Percentiles rank a stretch among this genome's conserved stretches.
These are phyloP conservation scores for Amphiprion ocellaris DNA, from an alignment of 2,113 vertebrate genomes.

Conservation along the genomic window DNA sequence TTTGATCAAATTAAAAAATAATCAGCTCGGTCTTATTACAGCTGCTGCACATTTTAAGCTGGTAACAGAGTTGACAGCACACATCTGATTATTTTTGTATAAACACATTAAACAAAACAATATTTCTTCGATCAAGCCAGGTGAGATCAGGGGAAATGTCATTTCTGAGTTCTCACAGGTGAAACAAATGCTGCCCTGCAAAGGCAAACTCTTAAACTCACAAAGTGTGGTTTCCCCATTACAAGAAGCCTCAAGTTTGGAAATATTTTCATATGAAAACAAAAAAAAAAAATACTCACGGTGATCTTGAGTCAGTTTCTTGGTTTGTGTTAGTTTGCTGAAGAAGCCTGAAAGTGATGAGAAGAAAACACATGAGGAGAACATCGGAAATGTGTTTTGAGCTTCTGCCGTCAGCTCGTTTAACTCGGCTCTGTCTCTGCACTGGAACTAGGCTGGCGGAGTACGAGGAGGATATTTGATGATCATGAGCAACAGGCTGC, in stretches of 20 bases:
- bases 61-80: background rate
- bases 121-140: background rate
- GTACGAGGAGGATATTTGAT: constrained; percentile 68
- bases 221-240: constrained; percentile 6
- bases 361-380: constrained; percentile 2
- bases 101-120: background rate
- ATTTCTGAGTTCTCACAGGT: constrained; percentile 1
- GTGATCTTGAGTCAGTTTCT: constrained; percentile 14
- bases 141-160: background rate
- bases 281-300: constrained; percentile 67
- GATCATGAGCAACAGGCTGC: constrained; percentile 86
- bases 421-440: constrained; percentile 66
- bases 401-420: constrained; percentile 34
- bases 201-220: constrained; percentile 36
- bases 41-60: background rate
- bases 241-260: constrained; percentile 8
- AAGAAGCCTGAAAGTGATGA: constrained; percentile 7
- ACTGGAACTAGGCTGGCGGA: constrained; percentile 60
- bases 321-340: constrained; percentile 24
- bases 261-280: background rate
- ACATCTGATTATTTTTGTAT: background rate
- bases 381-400: constrained; percentile 24
- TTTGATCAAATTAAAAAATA: background rate
- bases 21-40: fast-evolving
- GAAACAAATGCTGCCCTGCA: background rate